Evolutionary conservation across 2,797 vertebrate genomes (phyloP).

Genomic region (Enteromius thamalakanensis): DNA sequence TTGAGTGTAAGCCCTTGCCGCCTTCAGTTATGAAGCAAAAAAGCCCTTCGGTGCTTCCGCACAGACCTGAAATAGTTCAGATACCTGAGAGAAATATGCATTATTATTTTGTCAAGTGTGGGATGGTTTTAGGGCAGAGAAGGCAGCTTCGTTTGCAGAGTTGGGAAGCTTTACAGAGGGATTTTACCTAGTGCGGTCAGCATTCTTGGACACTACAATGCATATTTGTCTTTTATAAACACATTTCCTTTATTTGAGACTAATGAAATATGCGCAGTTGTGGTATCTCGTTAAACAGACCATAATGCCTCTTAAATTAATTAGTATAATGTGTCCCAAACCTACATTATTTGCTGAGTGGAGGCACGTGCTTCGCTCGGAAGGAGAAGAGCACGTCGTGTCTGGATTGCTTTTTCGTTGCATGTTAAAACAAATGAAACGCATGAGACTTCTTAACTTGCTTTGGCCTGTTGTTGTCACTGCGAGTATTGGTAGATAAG

Average conservation of each 20-base stretch:
- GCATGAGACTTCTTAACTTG: slow-evolving; percentile 7
- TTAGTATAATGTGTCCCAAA: slow-evolving; percentile 38
- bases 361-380: slow-evolving; percentile 12
- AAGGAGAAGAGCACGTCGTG: background rate
- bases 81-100: slow-evolving; percentile 46
- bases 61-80: slow-evolving; percentile 42
- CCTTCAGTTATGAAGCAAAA: slow-evolving; percentile 36
- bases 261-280: slow-evolving; percentile 36
- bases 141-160: slow-evolving; percentile 5
- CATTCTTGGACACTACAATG: slow-evolving; percentile 6
- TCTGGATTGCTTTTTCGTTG: slow-evolving; percentile 23
- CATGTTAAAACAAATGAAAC: slow-evolving; percentile 19
- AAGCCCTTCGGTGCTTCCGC: slow-evolving; percentile 34
- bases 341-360: slow-evolving; percentile 40
- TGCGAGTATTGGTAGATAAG: slow-evolving; percentile 9
- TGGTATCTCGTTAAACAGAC: slow-evolving; percentile 37
- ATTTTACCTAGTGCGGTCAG: slow-evolving; percentile 13
- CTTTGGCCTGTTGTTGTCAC: background rate
- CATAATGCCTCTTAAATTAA: slow-evolving; percentile 40
- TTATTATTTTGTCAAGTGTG: slow-evolving; percentile 32
- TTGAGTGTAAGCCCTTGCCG: slow-evolving; percentile 23
- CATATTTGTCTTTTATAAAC: background rate
- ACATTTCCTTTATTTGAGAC: slow-evolving; percentile 29
- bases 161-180: background rate
- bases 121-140: slow-evolving; percentile 35